These are phyloP conservation scores for Melitaea cinxia DNA, from an alignment of 1,140 invertebrate genomes.

Conservation along the genomic window DNA sequence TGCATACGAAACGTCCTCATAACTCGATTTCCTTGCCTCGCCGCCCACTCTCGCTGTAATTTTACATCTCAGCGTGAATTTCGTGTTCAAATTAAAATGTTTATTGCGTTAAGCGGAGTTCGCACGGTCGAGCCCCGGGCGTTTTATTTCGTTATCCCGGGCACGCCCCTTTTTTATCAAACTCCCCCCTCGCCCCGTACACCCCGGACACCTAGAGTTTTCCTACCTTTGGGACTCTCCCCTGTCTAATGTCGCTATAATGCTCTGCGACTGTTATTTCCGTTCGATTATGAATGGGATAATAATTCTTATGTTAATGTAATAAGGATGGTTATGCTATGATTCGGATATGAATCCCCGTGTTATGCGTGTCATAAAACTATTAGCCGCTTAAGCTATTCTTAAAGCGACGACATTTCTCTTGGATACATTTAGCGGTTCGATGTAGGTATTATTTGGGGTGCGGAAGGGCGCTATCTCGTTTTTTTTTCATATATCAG, in stretches of 20 bases:
- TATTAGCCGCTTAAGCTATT: conserved; percentile 80
- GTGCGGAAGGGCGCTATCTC: conserved; percentile 64
- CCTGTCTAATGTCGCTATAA: conserved; percentile 68
- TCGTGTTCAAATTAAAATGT: conserved; percentile 80
- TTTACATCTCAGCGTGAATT: conserved; percentile 77
- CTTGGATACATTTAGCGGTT: conserved; percentile 61
- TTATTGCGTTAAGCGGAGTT: conserved; percentile 78
- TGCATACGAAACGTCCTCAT: conserved; percentile 54
- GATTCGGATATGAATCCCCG: conserved; percentile 37
- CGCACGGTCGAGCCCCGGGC: conserved; percentile 68
- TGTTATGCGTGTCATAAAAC: conserved; percentile 80
- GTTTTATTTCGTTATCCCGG: conserved; percentile 75
- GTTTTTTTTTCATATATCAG: conserved; percentile 57
- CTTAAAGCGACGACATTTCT: conserved; percentile 68
- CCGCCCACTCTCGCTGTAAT: conserved; percentile 64
- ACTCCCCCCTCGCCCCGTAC: conserved; percentile 36
- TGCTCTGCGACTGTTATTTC: conserved; percentile 71
- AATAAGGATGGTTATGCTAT: conserved; percentile 50
- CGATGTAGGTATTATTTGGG: conserved; percentile 49
- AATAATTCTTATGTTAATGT: conserved; percentile 41
- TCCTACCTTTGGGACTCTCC: conserved; percentile 52
- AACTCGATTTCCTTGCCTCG: conserved; percentile 64
- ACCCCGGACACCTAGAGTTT: conserved; percentile 48
- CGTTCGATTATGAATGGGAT: conserved; percentile 34
- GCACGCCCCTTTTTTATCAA: conserved; percentile 65